Evolutionary conservation across 2,888 invertebrate genomes (phyloP), one percentile per base, ranked within the genome.

Genomic region (Galerucella nymphaeae): DNA sequence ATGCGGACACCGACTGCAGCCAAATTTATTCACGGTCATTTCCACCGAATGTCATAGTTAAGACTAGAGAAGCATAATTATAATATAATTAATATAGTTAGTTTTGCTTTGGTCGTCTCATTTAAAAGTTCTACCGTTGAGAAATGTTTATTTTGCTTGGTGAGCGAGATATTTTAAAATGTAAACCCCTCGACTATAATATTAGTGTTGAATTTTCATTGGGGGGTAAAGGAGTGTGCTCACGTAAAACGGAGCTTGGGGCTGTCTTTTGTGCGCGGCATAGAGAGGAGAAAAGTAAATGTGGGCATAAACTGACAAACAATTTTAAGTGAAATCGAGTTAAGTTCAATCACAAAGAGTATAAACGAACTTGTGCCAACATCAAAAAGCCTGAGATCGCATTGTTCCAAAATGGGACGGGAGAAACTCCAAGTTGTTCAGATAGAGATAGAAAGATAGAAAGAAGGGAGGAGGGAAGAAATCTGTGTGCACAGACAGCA

Each of bases 301-400:
- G 73, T 79, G 77, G 76, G 78, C 79, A 78, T 77, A 76, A 77
- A 72, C 75, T 71, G 73, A 71, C 78, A 78, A 77, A 78, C 79
- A 76, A 72, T 76, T 70, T 77, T 76, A 75, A 73, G 67, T 66
- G 76, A 75, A 78, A 78, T 78, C 79, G 71, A 66, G 76, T 79
- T 79, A 78, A 78, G 78, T 81, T 80, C 81, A 79, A 79, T 80
- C 79, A 80, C 79, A 81, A 81, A 81, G 80, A 79, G 76, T 77
- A 50, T 30, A 77, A 80, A 79, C 77, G 81, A 77, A 80, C 78
- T 78, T 78, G 79, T 76, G 80, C 76, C 80, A 82, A 82, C 83
- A 82, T 83, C 83, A 83, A 83, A 83, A 83, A 82, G 81, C 80
- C 77, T 71, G 79, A 78, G 78, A 75, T 65, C 45, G 73, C 78